Evolutionary conservation across 2,888 invertebrate species (phyloP).

Genomic region (Argyresthia goedartella): DNA sequence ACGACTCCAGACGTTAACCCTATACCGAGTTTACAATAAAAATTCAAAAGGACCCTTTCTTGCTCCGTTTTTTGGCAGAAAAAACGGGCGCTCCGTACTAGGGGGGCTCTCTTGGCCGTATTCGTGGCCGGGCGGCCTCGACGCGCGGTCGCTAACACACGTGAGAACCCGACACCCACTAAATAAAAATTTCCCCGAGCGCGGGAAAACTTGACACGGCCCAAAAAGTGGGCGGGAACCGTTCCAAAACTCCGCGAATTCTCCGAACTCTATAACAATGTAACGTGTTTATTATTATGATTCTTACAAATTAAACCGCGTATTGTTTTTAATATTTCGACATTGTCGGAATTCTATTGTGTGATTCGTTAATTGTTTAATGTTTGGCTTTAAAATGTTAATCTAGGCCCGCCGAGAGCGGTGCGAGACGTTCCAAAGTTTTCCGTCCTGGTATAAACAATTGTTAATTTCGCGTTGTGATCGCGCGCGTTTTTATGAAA

Average conservation of each 20-base stretch:
- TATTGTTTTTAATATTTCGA: conserved; percentile 60
- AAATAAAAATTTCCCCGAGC: conserved; percentile 39
- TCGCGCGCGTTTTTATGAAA: conserved; percentile 63
- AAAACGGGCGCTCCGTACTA: conserved; percentile 37
- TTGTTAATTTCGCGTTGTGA: conserved; percentile 62
- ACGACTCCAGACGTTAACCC: no score
- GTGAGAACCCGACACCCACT: conserved; percentile 22
- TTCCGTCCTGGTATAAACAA: conserved; percentile 52
- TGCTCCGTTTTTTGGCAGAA: conserved; percentile 55
- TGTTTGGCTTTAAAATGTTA: conserved; percentile 32
- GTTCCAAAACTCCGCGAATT: conserved; percentile 11
- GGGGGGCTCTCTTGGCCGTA: conserved; percentile 29
- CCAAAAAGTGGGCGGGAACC: conserved; percentile 19
- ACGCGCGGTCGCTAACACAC: conserved; percentile 50
- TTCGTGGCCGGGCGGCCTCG: conserved; percentile 57
- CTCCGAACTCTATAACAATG: conserved; percentile 29
- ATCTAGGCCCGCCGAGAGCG: conserved; percentile 39
- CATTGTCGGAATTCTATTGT: conserved; percentile 58
- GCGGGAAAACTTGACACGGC: conserved; percentile 51
- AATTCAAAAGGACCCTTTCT: conserved; percentile 38
- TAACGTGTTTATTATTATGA: conserved; percentile 56
- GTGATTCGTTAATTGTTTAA: conserved; percentile 54
- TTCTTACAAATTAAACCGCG: conserved; percentile 49
- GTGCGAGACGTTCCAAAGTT: conserved; percentile 33
- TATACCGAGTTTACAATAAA: no score